phyloP scores from a whole-genome alignment of 2,888 invertebrate species.

The Liodrosophila aerea region DNA sequence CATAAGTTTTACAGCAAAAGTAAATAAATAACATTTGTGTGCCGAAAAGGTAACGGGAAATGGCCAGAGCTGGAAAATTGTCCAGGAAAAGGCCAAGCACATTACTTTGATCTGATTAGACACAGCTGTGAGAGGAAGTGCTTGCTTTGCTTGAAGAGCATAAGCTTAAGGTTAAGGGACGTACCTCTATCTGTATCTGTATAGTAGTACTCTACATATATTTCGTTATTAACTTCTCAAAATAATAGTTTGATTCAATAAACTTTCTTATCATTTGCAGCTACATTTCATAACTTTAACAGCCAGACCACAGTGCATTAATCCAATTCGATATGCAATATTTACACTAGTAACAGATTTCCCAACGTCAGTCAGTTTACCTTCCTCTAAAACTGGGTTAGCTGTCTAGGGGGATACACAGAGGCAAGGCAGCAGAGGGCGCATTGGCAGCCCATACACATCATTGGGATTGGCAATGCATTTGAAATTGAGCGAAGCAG shows the following conservation, averaged over 20 bases:
- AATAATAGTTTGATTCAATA: no score
- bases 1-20: conserved; percentile 63
- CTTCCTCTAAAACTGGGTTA: conserved; percentile 66
- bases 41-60: conserved; percentile 58
- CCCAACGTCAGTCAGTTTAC: conserved; percentile 45
- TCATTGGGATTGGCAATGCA: conserved; percentile 66
- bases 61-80: conserved; percentile 3
- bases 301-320: conserved; percentile 14
- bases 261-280: not conserved
- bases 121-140: conserved; percentile 4
- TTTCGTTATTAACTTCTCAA: no score
- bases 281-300: not conserved
- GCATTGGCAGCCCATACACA: conserved; percentile 41
- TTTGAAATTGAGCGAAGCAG: conserved; percentile 48
- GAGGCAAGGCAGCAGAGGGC: conserved; percentile 1
- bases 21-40: conserved; percentile 61
- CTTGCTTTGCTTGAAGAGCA: no score
- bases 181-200: no score
- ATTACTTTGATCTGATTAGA: conserved; percentile 52
- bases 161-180: no score
- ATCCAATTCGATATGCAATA: conserved; percentile 51
- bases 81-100: conserved; percentile 18
- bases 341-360: conserved; percentile 48
- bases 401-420: conserved; percentile 55
- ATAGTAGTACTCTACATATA: no score